A percentile compares a stretch with the other conserved stretches of the same genome.
Evolutionary conservation across 2,797 vertebrate species (phyloP).

Genomic region (Adrianichthys oophorus): DNA sequence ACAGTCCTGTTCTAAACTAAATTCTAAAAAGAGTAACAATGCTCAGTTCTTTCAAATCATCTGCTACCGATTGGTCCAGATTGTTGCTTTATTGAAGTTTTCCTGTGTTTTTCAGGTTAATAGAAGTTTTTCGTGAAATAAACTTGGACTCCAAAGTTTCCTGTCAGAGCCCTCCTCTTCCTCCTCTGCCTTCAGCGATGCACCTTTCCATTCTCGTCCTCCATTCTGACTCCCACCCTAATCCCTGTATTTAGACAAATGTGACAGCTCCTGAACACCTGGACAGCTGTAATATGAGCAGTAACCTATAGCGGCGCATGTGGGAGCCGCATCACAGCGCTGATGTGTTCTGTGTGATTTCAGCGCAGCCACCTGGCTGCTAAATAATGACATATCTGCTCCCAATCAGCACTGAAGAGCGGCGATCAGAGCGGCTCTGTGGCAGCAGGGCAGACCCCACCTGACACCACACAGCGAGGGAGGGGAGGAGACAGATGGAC

Average conservation of each 20-base stretch:
- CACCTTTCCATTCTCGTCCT: slow-evolving; percentile 20
- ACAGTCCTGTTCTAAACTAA: too few relatives aligned
- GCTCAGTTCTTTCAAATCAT: too few relatives aligned
- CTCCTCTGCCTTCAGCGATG: slow-evolving; percentile 16
- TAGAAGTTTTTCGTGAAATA: not conserved
- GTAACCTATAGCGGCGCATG: slow-evolving; percentile 22
- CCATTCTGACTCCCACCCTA: slow-evolving; percentile 28
- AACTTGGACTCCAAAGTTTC: not conserved
- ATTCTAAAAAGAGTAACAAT: too few relatives aligned
- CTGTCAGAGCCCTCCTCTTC: not conserved
- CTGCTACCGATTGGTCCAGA: too few relatives aligned
- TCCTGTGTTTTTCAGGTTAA: too few relatives aligned
- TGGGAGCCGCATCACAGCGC: slow-evolving; percentile 28
- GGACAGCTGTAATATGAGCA: slow-evolving; percentile 43
- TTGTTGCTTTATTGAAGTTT: too few relatives aligned
- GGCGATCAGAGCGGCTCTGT: slow-evolving; percentile 41
- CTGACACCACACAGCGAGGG: slow-evolving; percentile 45
- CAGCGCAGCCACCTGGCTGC: slow-evolving; percentile 58
- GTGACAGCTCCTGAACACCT: slow-evolving; percentile 55
- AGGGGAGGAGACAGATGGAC: slow-evolving; percentile 36
- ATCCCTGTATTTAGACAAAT: slow-evolving; percentile 63
- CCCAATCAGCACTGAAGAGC: slow-evolving; percentile 52
- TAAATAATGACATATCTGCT: slow-evolving; percentile 70
- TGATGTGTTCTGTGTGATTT: slow-evolving; percentile 54
- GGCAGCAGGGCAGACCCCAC: slow-evolving; percentile 54